phyloP scores from a whole-genome alignment of 1,140 invertebrate genomes.

The Rhopalosiphum padi region DNA sequence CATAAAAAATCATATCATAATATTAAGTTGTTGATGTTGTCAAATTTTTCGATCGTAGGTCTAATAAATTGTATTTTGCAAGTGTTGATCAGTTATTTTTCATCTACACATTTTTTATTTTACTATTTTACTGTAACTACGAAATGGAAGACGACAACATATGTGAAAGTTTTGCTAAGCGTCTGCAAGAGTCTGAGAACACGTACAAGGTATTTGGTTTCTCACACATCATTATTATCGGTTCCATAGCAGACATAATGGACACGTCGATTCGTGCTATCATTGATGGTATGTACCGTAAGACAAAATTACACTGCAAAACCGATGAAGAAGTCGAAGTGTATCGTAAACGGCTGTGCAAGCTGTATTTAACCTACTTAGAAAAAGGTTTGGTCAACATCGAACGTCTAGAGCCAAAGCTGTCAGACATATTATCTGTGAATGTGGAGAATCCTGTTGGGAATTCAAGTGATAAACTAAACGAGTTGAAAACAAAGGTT shows the following conservation, averaged over 20 bases:
- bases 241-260: constrained; percentile 3
- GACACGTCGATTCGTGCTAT: neutral
- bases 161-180: neutral
- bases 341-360: neutral
- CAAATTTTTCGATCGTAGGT: no score
- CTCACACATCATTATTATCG: constrained; percentile 20
- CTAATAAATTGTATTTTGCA: no score
- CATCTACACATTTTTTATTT: neutral
- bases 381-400: neutral
- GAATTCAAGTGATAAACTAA: neutral
- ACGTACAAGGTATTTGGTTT: constrained; percentile 32
- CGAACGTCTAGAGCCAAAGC: neutral
- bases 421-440: neutral
- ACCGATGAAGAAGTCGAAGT: neutral
- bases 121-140: neutral
- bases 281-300: constrained; percentile 33
- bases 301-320: constrained; percentile 18
- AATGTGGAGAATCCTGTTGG: constrained; percentile 3
- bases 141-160: neutral
- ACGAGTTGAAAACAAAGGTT: neutral
- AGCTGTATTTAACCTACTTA: constrained; percentile 18
- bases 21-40: no score
- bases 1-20: no score
- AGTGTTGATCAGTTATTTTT: no score
- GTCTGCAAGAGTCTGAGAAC: constrained; percentile 27